These are phyloP conservation scores for Galeopterus variegatus DNA, from an alignment of 2,113 vertebrate genomes.

Conservation along the genomic window DNA sequence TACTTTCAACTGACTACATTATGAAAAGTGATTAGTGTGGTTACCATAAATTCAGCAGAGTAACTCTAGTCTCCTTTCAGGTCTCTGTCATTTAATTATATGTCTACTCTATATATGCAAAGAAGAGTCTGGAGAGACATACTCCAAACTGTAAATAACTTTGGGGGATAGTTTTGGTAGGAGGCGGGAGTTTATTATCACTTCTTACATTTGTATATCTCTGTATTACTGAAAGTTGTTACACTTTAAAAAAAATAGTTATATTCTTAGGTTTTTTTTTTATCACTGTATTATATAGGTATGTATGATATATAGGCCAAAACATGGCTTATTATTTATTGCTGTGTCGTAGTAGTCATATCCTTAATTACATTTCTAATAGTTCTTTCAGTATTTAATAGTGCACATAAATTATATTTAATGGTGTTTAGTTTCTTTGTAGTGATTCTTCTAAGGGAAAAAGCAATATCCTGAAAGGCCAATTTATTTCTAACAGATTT, in stretches of 20 bases:
- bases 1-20: background rate
- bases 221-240: background rate
- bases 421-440: conserved; percentile 34
- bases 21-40: background rate
- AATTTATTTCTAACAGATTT: conserved; percentile 21
- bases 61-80: background rate
- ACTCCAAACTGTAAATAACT: background rate
- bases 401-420: background rate
- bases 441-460: conserved; percentile 1
- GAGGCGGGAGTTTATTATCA: background rate
- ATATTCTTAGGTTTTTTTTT: conserved; percentile 13
- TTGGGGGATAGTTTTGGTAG: background rate
- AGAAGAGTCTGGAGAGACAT: background rate
- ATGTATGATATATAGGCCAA: background rate
- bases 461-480: background rate
- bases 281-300: background rate
- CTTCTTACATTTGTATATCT: background rate
- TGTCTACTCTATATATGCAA: background rate
- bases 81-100: background rate
- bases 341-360: background rate
- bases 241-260: background rate
- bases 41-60: conserved; percentile 22
- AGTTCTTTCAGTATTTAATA: background rate
- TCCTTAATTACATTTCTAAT: conserved; percentile 17
- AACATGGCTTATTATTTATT: background rate